A percentile compares a stretch with the other conserved stretches of the same genome.
phyloP scores from a whole-genome alignment of 2,797 vertebrate species.

The Trichosurus vulpecula region DNA sequence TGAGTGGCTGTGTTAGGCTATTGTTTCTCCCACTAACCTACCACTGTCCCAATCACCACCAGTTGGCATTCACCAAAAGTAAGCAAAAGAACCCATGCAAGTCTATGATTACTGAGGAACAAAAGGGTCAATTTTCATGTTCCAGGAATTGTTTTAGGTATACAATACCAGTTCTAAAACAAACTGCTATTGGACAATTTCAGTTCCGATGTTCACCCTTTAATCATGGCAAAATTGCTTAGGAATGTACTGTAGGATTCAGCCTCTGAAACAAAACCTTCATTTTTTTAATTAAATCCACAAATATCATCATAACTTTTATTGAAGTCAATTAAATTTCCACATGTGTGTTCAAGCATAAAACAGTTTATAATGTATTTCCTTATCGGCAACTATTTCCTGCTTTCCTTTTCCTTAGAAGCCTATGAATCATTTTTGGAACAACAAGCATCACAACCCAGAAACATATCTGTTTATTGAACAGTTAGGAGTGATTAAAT shows the following conservation, averaged over 20 bases:
- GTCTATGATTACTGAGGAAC: conserved; percentile 50
- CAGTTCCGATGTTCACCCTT: conserved; percentile 26
- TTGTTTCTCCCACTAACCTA: conserved; percentile 51
- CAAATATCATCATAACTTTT: conserved; percentile 60
- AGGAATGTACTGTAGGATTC: conserved; percentile 29
- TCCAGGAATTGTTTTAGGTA: conserved; percentile 47
- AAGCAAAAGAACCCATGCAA: background rate
- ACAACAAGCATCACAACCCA: conserved; percentile 39
- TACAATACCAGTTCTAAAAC: conserved; percentile 21
- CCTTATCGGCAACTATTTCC: conserved; percentile 49
- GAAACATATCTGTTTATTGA: conserved; percentile 60
- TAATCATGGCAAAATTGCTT: conserved; percentile 40
- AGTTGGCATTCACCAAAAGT: conserved; percentile 41
- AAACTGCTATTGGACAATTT: background rate
- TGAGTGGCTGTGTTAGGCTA: conserved; percentile 54
- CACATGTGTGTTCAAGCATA: conserved; percentile 53
- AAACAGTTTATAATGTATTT: conserved; percentile 41
- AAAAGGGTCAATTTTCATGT: conserved; percentile 58
- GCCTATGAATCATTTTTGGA: conserved; percentile 15
- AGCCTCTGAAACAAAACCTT: conserved; percentile 39
- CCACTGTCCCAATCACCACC: background rate
- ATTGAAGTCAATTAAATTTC: conserved; percentile 59
- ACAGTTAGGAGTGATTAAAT: conserved; percentile 63
- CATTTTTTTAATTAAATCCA: conserved; percentile 3
- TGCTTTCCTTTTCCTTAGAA: conserved; percentile 46